Evolutionary conservation across 1,140 invertebrate genomes (phyloP), one percentile per base, ranked within the genome.

Genomic region (Oryctes rhinoceros): DNA sequence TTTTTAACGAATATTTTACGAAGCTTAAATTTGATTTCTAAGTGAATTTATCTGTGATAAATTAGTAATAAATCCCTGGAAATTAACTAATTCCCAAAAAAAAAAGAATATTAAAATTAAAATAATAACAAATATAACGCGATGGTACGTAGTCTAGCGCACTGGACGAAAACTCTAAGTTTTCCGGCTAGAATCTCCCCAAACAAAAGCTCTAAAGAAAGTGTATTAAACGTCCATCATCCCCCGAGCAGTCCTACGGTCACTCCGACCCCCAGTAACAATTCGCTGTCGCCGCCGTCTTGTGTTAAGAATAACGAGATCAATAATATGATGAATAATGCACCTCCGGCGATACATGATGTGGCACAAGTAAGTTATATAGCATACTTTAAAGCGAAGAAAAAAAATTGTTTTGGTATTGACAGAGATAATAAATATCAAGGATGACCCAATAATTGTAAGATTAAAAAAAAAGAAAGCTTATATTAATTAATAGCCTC

Each of bases 101-200:
- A 30, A 30, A 30, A 30, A 30, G 24, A 30, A 44, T 44, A 7
- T 10, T 44, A 44, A 44, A 44, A 44, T 30, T 30, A 30, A 30
- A 30, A 30, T 30, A 44, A 44, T 44, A 44, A 10, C 5, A 59
- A 59, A 59, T 1, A 59, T 47, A 44, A 44, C 75, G 85, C 82
- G 80, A 96, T 96, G 94, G 94, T 95, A 86, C 93, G 94, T 84
- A 94, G 94, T 89, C 88, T 95, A 84, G 92, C 94, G 74, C 94
- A 95, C 90, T 96, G 94, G 94, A 95, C 94, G 84, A 96, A 95
- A 90, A 96, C 94, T 82, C 89, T 96, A 85, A 95, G 94, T 90
- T 96, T 96, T 87, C 94, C 94, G 80, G 92, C 94, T 83, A 90
- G 94, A 86, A 90, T 95, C 83, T 94, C 94, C 77, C 94, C 94